Base-by-base conservation (phyloP, 1,140 invertebrate species). In the Platorchestia sp. region DNA sequence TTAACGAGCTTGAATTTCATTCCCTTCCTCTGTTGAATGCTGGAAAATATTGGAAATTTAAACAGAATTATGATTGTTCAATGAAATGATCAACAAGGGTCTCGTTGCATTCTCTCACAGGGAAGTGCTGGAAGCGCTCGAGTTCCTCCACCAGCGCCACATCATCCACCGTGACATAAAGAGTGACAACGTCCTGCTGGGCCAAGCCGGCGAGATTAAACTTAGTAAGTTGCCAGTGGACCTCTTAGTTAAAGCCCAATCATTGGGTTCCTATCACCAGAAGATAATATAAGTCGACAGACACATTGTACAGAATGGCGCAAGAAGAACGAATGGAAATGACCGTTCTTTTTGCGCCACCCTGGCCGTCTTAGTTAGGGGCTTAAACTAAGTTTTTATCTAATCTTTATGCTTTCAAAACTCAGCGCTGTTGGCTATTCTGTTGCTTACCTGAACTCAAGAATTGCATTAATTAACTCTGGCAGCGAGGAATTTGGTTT, bases 101-200 rank as follows among this genome's bases (percentile, higher is more conserved):
- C n/a, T n/a, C 47, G 7, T 86, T 86, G 6, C 14, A 40, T 93
- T 93, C 14, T 22, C 40, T 19, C 86, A 36, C 95, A 98, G 99
- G 97, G 99, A 99, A 98, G 99, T 99, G 95, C 97, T 99, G 95
- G 99, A 99, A 97, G 99, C 99, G 36, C 97, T 99, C 95, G 99
- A 99, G 97, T 99, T 99, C 97, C 97, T 99, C 51, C 99, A 99
- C 97, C 98, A 98, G 96, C 99, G 99, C 97, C 99, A 99, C 97
- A 99, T 99, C 89, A 99, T 99, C 97, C 99, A 99, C 97, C 98
- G 99, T 96, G 99, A 99, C 97, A 99, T 99, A 96, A 99, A 99
- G 97, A 99, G 99, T 97, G 99, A 99, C 97, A 99, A 99, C 97
- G 99, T 99, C 97, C 97, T 99, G 95, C 97, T 99, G 40, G 99